Conservation (phyloP, 2,888 invertebrate genomes). For the Dicranocentrus wangi region DNA sequence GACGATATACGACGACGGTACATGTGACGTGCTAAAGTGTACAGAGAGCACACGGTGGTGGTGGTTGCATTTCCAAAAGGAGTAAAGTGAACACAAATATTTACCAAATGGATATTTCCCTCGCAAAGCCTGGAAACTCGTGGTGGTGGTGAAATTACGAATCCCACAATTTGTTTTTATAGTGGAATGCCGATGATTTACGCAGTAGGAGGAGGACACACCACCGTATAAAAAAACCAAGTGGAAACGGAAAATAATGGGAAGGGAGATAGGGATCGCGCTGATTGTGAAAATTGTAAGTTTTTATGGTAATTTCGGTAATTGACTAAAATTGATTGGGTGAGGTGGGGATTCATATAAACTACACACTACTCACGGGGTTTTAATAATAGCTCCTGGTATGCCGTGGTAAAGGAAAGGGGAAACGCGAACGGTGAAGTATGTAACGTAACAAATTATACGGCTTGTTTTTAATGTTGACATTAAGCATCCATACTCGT, state of each 20-base stretch:
- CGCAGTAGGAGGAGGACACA: background rate
- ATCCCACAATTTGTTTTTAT: background rate
- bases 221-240: background rate
- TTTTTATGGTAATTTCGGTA: constrained; percentile 28
- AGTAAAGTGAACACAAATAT: constrained; percentile 37
- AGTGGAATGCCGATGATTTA: constrained; percentile 16
- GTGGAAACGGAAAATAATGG: constrained; percentile 17
- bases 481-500: no score
- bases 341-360: background rate
- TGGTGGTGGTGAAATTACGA: constrained; percentile 7
- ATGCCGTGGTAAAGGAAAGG: no score
- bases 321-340: constrained; percentile 1
- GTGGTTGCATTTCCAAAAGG: background rate
- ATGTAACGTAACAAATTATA: no score
- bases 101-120: background rate
- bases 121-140: background rate
- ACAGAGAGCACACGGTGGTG: background rate
- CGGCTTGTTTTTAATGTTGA: no score
- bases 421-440: no score
- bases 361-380: no score
- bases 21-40: background rate
- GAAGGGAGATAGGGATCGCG: background rate
- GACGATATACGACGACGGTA: no score
- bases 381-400: no score
- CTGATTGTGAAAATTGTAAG: constrained; percentile 9